Evolutionary conservation across 2,113 vertebrate species (phyloP), one percentile per base, ranked within the genome.

Genomic region (Noctilio leporinus): DNA sequence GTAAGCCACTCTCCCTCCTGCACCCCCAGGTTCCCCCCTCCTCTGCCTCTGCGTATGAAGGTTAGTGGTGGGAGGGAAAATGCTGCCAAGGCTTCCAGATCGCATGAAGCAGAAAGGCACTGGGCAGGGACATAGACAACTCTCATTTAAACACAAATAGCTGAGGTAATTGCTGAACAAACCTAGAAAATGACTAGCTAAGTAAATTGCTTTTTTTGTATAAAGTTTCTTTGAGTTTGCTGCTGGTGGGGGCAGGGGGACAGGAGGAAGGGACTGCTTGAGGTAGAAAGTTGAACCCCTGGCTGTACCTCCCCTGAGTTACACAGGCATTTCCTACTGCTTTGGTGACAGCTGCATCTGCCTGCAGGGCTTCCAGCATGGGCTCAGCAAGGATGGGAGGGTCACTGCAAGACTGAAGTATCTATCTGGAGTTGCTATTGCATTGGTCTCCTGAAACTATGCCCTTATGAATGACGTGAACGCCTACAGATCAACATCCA

Each of bases 151-250:
- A 95, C 94, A 95, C 96, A 96, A 95, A 91, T 81, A 94, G 96
- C 97, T 91, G 82, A 89, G 97, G 95, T 97, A 96, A 97, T 97
- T 95, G 96, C 97, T 93, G 89, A 96, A 91, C 93, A 96, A 84
- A 93, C 93, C 95, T 94, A 72, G 93, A 97, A 96, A 96, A 92
- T 93, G 94, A 96, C 91, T 84, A 62, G 92, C 95, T 84, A 86
- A 96, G 96, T 86, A 95, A 94, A 96, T 91, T 94, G 95, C 90
- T 73, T 86, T 96, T 84, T 94, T 62, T 45, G 51, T 80, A 75
- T 83, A 28, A 73, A 81, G 87, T 93, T 92, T 64, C 62, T 91
- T 73, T 33, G 70, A 19, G 67, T 89, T 84, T 76, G 40, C 47
- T 19, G 22, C 81, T 33, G 16, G 14, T 47, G 19, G 69, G 67